Base-by-base conservation (phyloP, 2,797 vertebrate species). In the Syngnathus rostellatus region DNA sequence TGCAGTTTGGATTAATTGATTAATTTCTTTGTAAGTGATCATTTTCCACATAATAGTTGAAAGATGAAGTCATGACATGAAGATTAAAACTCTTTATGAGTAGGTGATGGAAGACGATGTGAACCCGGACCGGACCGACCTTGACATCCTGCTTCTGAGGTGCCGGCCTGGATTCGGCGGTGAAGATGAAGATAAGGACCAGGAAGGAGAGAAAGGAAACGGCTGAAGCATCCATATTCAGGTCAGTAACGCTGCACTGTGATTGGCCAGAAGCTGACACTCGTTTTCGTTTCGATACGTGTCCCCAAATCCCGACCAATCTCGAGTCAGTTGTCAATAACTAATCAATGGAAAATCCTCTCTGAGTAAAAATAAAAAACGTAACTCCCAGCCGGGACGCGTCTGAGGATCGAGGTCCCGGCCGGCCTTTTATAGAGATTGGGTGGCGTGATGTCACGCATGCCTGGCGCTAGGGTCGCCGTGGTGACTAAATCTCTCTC, bases 391-490 rank as follows among this genome's bases (percentile, higher is more conserved):
- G 62, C 63, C 65, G 76, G 86, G 81, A 83, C 74, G 67, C 65
- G 81, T 85, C 84, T 62, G 51, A 23, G 66, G 17, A 41, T 25
- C 0, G 10, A 38, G 7, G 1, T 5, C 64, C 11, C 37, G 37
- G 38, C 39, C 1, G 2, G 6, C 1, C 40, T 70, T 77, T 69
- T 78, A 83, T 65, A 76, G 74, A 43, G 0, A 17, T 21, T 2
- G 8, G 3, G 8, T 7, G n/a, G 71, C 19, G 77, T 84, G 83
- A 83, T 75, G 84, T 83, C 85, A 88, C 79, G 75, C 83, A 85
- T 86, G 81, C 82, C 67, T 74, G 14, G 14, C 21, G 39, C 43
- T 1, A 76, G 81, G 61, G 53, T 79, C 82, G 76, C 17, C 51
- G 65, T 62, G 60, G 60, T 25, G 60, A 67, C 79, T 21, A 48